Evolutionary conservation across 2,113 vertebrate species (phyloP).

Genomic region (Sphaerodactylus townsendi): DNA sequence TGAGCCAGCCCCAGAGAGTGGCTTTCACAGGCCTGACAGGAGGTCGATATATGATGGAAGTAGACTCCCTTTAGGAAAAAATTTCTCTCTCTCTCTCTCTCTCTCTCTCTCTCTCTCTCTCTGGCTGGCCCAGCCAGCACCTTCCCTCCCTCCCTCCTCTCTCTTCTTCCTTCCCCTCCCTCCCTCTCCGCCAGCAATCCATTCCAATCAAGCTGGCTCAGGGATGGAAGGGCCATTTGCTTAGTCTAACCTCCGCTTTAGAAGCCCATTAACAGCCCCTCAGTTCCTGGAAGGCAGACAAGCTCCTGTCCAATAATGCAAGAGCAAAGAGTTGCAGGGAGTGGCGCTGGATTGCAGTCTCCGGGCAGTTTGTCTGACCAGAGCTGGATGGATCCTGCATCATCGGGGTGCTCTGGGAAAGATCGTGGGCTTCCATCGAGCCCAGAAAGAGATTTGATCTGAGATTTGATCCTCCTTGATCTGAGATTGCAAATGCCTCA

Average conservation of each 20-base stretch:
- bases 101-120: neutral
- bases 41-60: slow-evolving; percentile 45
- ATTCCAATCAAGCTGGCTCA: slow-evolving; percentile 33
- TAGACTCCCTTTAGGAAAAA: slow-evolving; percentile 36
- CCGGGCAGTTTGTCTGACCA: neutral
- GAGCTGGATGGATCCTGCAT: too few species aligned
- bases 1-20: neutral
- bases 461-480: too few species aligned
- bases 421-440: too few species aligned
- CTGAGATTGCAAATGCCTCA: too few species aligned
- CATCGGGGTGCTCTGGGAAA: neutral
- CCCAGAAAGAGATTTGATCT: too few species aligned
- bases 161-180: neutral
- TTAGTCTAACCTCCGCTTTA: slow-evolving; percentile 22
- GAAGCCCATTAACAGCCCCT: slow-evolving; percentile 41
- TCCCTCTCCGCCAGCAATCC: slow-evolving; percentile 7
- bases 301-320: neutral
- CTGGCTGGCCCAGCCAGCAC: slow-evolving; percentile 4
- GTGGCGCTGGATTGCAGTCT: neutral
- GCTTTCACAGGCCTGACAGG: slow-evolving; percentile 25
- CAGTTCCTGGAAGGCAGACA: slow-evolving; percentile 43
- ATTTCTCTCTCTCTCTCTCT: too few species aligned
- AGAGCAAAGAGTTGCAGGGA: neutral
- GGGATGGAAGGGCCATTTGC: slow-evolving; percentile 30
- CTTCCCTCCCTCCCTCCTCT: neutral